Evolutionary conservation across 2,113 vertebrate genomes (phyloP), one percentile per base, ranked within the genome.

Genomic region (Castor canadensis): DNA sequence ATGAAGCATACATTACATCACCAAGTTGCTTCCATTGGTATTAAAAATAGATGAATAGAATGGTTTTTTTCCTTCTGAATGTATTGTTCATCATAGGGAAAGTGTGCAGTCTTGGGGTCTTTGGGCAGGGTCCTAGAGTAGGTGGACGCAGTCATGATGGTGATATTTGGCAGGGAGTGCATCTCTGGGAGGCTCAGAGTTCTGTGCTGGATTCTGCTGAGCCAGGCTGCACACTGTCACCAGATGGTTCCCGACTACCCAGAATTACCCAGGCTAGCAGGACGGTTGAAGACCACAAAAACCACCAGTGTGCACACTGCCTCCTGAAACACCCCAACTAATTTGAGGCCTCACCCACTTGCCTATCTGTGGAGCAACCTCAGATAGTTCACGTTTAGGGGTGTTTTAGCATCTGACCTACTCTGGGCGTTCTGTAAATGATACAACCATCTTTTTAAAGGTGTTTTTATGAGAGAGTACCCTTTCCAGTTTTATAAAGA

Each of bases 251-350:
- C 66, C 56, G 71, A 38, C 73, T 80, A 49, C 40, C 38, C 45
- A 49, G 71, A 79, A 84, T 77, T 67, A 77, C 77, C 84, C 1
- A 16, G 92, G 47, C 75, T 35, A 11, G 40, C 76, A 80, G 92
- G 79, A 81, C 47, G 1, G 87, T 95, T 93, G 71, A 73, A 92
- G 76, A 95, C 95, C 96, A 93, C 95, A n/a, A 92, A 95, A 95
- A 87, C 96, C 82, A 75, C 80, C 26, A 89, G 49, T 76, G 87
- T 86, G 45, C 66, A 75, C 28, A 52, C 30, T 1, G 0, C 43
- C 28, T 35, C 60, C 32, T 67, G 56, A 88, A 93, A 69, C 82
- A 79, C 73, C 66, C 5, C 11, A n/a, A 7, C 26, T 62, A 28
- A n/a, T n/a, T 49, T 38, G 67, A 83, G 75, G 69, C 32, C 38